Percentiles rank a stretch among this genome's conserved stretches.
Evolutionary conservation across 1,140 invertebrate genomes (phyloP).

Genomic region (Scaptomyza pallida): DNA sequence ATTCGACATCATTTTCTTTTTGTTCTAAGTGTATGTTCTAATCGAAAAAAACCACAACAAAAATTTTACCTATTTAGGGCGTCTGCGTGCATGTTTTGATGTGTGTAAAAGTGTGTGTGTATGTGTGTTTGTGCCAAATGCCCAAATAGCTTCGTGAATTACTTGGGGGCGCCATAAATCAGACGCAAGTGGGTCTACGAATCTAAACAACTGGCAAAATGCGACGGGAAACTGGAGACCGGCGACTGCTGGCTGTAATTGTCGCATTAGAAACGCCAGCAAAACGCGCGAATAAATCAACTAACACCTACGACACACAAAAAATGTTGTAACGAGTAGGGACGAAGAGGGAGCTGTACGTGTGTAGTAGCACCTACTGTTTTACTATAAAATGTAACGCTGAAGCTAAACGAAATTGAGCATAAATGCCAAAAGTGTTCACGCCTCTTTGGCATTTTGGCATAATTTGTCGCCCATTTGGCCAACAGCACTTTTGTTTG

Average conservation of each 20-base stretch:
- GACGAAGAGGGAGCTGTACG: not conserved
- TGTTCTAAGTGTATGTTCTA: constrained; percentile 26
- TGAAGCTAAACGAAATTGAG: constrained; percentile 46
- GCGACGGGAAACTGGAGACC: no score
- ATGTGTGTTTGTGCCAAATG: constrained; percentile 70
- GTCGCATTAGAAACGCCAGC: constrained; percentile 79
- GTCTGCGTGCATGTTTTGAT: constrained; percentile 11
- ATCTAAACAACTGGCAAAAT: constrained; percentile 45
- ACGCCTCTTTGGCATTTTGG: constrained; percentile 75
- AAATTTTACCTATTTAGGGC: constrained; percentile 51
- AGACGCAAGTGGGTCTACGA: constrained; percentile 68
- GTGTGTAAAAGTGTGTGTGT: constrained; percentile 32
- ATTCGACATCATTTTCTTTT: not conserved
- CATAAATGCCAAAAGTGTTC: constrained; percentile 71
- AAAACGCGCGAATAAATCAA: constrained; percentile 75
- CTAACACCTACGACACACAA: constrained; percentile 48
- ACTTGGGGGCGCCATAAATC: constrained; percentile 70
- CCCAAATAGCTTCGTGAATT: constrained; percentile 70
- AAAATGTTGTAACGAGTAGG: not conserved
- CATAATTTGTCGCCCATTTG: constrained; percentile 81
- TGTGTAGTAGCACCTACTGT: constrained; percentile 32
- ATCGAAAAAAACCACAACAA: constrained; percentile 64
- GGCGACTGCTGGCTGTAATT: constrained; percentile 59
- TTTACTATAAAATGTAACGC: constrained; percentile 55
- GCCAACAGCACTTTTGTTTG: constrained; percentile 26